Conservation (phyloP, 2,113 vertebrate species). For the Ceuthmochares aereus region DNA sequence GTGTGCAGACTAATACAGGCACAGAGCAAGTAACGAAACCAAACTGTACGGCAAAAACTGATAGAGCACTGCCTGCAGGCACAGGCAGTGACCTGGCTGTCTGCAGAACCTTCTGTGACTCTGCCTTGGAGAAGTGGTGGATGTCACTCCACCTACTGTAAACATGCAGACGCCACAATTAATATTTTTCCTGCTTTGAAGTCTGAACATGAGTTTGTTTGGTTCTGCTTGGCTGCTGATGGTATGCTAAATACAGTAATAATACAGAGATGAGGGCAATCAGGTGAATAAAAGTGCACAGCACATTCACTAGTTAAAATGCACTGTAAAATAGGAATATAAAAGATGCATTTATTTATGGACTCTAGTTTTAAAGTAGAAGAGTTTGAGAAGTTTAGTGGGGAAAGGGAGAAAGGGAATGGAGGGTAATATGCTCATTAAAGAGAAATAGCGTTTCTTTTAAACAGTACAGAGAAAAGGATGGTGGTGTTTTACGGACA, state of each 20-base stretch:
- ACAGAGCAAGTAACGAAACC: neutral
- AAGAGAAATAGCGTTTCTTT: conserved; percentile 12
- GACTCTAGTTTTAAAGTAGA: conserved; percentile 39
- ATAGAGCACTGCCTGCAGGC: neutral
- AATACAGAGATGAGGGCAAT: conserved; percentile 50
- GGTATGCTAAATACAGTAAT: conserved; percentile 75
- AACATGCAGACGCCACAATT: conserved; percentile 81
- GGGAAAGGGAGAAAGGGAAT: neutral
- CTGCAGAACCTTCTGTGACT: neutral
- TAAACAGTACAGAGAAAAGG: neutral
- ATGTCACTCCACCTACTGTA: conserved; percentile 57
- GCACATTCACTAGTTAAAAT: conserved; percentile 51
- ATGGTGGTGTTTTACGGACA: neutral
- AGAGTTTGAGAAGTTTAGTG: conserved; percentile 21
- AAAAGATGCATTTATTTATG: conserved; percentile 63
- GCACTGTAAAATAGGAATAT: conserved; percentile 31
- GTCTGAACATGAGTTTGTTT: conserved; percentile 80
- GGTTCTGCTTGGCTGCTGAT: conserved; percentile 82
- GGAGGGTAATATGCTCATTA: neutral
- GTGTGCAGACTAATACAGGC: neutral
- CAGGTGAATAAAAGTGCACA: conserved; percentile 65
- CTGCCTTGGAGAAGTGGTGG: conserved; percentile 1
- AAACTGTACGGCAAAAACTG: neutral
- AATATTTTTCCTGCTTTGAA: conserved; percentile 79
- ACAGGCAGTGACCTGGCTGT: conserved; percentile 25